Evolutionary conservation across 2,113 vertebrate species (phyloP).

Genomic region (Lanius ludovicianus): DNA sequence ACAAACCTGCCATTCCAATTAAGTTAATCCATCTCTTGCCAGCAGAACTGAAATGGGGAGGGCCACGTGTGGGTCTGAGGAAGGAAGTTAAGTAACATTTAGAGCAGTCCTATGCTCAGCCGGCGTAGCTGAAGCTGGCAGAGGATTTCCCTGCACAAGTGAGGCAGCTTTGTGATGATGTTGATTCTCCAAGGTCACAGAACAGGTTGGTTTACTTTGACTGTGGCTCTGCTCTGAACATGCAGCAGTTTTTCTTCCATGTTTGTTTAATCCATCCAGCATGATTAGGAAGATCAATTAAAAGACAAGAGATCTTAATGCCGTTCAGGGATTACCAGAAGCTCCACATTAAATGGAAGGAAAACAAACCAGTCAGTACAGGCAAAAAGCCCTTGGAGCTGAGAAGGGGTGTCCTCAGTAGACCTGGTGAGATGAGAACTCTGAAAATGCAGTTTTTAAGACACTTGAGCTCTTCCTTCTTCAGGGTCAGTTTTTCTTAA

Average conservation of each 20-base stretch:
- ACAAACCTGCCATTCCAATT: neutral
- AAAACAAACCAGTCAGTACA: neutral
- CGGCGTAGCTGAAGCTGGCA: neutral
- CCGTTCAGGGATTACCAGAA: neutral
- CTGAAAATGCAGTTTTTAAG: neutral
- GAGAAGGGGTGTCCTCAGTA: neutral
- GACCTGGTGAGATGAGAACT: neutral
- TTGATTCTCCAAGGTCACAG: neutral
- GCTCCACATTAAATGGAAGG: neutral
- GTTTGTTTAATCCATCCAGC: neutral
- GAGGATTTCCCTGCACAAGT: neutral
- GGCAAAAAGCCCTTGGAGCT: neutral
- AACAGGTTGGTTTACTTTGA: conserved; percentile 1
- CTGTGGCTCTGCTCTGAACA: neutral
- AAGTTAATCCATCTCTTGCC: neutral
- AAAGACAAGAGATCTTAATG: neutral
- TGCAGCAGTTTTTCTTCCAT: neutral
- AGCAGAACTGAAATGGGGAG: neutral
- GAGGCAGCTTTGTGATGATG: neutral
- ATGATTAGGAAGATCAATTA: neutral
- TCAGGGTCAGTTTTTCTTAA: neutral
- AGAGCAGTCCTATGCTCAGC: neutral
- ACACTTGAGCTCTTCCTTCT: neutral
- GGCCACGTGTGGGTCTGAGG: neutral
- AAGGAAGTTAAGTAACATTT: neutral